Conservation (phyloP, 2,888 invertebrate species). For the Drosophila subsilvestris region DNA sequence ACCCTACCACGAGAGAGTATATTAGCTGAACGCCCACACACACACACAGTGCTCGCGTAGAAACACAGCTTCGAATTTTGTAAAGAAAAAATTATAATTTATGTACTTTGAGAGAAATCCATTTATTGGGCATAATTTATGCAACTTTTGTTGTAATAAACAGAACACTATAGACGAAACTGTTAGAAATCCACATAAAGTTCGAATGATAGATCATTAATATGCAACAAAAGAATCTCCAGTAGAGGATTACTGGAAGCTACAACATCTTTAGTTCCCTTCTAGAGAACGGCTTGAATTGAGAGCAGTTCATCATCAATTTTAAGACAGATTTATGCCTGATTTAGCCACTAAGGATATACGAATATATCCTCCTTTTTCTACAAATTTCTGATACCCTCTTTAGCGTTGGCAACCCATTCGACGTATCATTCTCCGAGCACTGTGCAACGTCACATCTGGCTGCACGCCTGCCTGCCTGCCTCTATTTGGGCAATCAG, state of each 20-base stretch:
- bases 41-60: background rate
- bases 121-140: too few species aligned
- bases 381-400: too few species aligned
- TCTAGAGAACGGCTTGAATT: too few species aligned
- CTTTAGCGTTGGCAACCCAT: background rate
- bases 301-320: too few species aligned
- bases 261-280: background rate
- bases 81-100: too few species aligned
- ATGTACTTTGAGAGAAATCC: background rate
- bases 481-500: conserved; percentile 43
- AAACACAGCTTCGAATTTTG: too few species aligned
- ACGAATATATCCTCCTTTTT: too few species aligned
- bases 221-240: background rate
- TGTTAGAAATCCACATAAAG: background rate
- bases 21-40: background rate
- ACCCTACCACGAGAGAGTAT: background rate
- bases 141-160: background rate
- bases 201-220: background rate
- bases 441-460: conserved; percentile 43
- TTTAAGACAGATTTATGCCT: too few species aligned
- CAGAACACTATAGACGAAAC: background rate
- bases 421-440: background rate
- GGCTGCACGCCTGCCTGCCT: conserved; percentile 30
- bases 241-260: background rate
- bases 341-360: too few species aligned